phyloP scores from a whole-genome alignment of 1,140 invertebrate genomes.

The Euglossa dilemma region DNA sequence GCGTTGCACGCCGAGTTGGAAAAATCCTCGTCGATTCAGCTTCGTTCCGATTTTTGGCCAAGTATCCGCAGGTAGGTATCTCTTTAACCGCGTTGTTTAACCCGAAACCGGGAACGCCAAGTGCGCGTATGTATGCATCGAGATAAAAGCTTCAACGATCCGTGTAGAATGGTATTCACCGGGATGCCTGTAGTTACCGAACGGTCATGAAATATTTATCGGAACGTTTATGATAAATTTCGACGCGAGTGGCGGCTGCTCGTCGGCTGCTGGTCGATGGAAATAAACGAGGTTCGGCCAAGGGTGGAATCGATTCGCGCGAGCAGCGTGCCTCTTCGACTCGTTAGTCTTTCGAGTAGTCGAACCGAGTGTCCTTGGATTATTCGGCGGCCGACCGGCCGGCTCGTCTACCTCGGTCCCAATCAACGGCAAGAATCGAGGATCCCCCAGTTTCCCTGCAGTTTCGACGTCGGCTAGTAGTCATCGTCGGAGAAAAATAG shows the following conservation, averaged over 20 bases:
- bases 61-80: no score
- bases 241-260: no score
- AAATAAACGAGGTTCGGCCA: constrained; percentile 7
- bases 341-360: constrained; percentile 58
- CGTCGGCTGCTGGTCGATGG: no score
- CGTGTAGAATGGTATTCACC: neutral
- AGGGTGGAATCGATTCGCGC: neutral
- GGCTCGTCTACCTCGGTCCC: constrained; percentile 33
- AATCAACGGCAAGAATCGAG: constrained; percentile 55
- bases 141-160: neutral
- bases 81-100: no score
- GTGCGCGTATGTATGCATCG: neutral
- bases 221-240: neutral
- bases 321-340: constrained; percentile 16
- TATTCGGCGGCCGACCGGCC: constrained; percentile 50
- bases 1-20: no score
- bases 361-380: constrained; percentile 46
- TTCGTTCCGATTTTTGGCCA: no score
- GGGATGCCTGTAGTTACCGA: no score
- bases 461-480: constrained; percentile 22
- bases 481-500: constrained; percentile 13
- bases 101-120: no score
- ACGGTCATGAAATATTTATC: constrained; percentile 16
- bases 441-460: constrained; percentile 12
- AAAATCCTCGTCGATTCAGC: no score